Base-by-base conservation (phyloP, 2,797 vertebrate genomes). In the Spheniscus humboldti region DNA sequence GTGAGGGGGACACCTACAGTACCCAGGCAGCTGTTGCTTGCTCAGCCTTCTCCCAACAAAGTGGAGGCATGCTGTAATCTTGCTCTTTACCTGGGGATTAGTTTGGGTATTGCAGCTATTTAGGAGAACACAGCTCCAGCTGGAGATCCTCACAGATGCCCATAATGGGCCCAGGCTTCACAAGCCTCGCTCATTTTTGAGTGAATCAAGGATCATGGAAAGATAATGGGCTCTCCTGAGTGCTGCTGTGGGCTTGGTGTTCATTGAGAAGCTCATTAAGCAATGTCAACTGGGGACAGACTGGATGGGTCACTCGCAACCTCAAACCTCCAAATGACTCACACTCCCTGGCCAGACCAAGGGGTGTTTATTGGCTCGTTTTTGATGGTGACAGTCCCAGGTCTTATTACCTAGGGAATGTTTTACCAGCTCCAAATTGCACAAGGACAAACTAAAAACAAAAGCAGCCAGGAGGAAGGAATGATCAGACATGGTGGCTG, bases 121-220 rank as follows among this genome's bases (percentile, higher is more conserved):
- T 37, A 75, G 48, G 68, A 63, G 11, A 74, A 66, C 10, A 27
- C 43, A 28, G 11, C 35, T 80, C 39, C 71, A 69, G 39, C 16
- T 47, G 30, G 37, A 80, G 64, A 75, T 75, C 27, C 27, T 67
- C 55, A 60, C 10, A 85, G 64, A 50, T 68, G 69, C 18, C 16
- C 28, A 1, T 14, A 35, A 57, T 6, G 14, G 55, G 25, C 43
- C 25, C 78, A 80, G 60, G 30, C 18, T 84, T 33, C 39, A 33
- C 16, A 41, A 59, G 13, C 25, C 15, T 55, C 0, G 0, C 33
- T 81, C 4, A 0, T 72, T 84, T 81, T n/a, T 24, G 3, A 62
- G 57, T n/a, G 37, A 88, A 69, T 59, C 0, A 1, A 62, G 43
- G 69, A 52, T 75, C 18, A 37, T 4, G 24, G 50, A 62, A 78